Base-by-base conservation (phyloP, 30 jellyfish, hydroid and myxozoan species). In the Pelagia noctiluca region DNA sequence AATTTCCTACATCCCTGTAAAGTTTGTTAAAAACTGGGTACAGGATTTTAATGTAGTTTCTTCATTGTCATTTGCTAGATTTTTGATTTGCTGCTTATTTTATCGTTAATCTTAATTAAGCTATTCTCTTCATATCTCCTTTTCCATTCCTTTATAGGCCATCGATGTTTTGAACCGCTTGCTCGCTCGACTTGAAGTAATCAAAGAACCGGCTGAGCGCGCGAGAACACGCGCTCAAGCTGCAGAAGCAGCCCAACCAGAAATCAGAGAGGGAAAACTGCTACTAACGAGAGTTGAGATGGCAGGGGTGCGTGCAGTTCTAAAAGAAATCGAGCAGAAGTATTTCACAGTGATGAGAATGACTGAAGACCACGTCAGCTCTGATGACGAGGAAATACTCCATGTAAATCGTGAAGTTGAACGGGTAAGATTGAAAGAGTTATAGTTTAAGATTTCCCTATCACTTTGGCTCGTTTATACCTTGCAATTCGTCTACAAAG, bases 221-320 rank as follows among this genome's bases (percentile, higher is more conserved):
- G 73, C 86, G 52, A 80, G 86, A 47, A 34, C 83, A 21, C 88
- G 98, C 60, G 54, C 89, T 37, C 88, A 80, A 48, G 98, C 98
- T 11, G 90, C 95, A 29, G 97, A 92, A 68, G 96, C 90, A 10
- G 88, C 98, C 0, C 89, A 86, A 38, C 88, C 91, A 21, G 87
- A 87, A 31, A 75, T 92, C 19, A 88, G 98, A 31, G 98, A 92
- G 83, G 98, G 98, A 2, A 95, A 81, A 50, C 25, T 92, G 85
- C 76, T 92, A 83, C 54, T 87, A 63, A 77, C 83, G 0, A 87
- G 91, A 81, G 90, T 92, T 22, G 86, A 87, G 42, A 82, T 78
- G 83, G 75, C 90, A 21, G 92, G 89, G 32, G 88, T 87, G 22
- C 37, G 69, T 18, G 88, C 87, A 26, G 86, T 87, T 26, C 66